These are phyloP conservation scores for Trogon melanurus DNA, from an alignment of 2,113 vertebrate species.

Conservation along the genomic window DNA sequence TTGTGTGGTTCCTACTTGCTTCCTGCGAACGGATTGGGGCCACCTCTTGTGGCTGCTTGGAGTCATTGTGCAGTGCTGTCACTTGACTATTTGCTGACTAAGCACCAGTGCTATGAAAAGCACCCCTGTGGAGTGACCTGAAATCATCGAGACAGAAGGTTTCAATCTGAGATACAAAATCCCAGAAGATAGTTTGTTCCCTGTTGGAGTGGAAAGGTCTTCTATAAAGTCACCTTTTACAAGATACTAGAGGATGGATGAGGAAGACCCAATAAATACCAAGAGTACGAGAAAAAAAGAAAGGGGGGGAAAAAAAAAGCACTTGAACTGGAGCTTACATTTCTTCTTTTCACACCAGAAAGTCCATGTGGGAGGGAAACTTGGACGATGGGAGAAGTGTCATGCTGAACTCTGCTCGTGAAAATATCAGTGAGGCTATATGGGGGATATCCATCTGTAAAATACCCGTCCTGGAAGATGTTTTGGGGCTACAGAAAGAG, in stretches of 20 bases:
- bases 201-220: not conserved
- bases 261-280: not conserved
- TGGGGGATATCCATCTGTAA: not conserved
- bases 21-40: not conserved
- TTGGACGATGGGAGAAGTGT: not conserved
- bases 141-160: not conserved
- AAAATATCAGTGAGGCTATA: not conserved
- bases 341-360: not conserved
- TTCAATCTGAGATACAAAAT: not conserved
- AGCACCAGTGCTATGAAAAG: not conserved
- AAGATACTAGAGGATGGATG: not conserved
- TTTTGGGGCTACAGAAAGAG: not conserved
- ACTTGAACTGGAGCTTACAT: not conserved
- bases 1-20: not conserved
- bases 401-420: not conserved
- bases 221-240: not conserved
- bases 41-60: not conserved
- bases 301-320: not conserved
- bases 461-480: not conserved
- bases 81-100: not conserved
- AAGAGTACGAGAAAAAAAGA: not conserved
- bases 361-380: not conserved
- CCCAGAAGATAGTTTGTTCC: not conserved
- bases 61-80: not conserved
- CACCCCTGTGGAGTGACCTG: not conserved